Base-by-base conservation (phyloP, 2,797 vertebrate genomes). In the Heliangelus exortis region DNA sequence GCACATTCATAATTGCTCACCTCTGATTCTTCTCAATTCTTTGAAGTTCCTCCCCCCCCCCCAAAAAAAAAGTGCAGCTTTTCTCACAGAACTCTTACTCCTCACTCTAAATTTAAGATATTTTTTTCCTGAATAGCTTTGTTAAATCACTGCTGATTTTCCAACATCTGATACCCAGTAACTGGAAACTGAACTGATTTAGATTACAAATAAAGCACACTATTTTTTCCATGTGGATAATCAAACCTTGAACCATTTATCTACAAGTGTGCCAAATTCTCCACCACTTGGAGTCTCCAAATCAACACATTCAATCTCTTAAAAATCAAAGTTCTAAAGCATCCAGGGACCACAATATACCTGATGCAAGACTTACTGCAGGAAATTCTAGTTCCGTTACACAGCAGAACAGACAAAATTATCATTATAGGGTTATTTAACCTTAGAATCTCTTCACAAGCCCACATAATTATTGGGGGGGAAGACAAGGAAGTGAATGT, bases 381-480 rank as follows among this genome's bases (percentile, higher is more conserved):
- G 34, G 21, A 77, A 80, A 48, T 83, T 80, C 34, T 26, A 10
- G 3, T 19, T 43, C n/a, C 13, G 2, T 62, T 88, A 58, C n/a
- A 23, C 14, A 45, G 21, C 13, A 41, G 3, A 73, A 76, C 3
- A 36, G 19, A 18, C 1, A 54, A 86, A 69, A 78, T 41, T 1
- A 41, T 23, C 29, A 26, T 36, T 69, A 29, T 4, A 59, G 7
- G 15, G 31, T 13, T 67, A 57, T 29, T 65, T 77, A 87, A 62
- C 9, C 11, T 73, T 36, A 69, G 92, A 66, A 41, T n/a, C 15
- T 51, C 45, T 62, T 48, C 31, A 28, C 51, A 74, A 91, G 4
- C 3, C 20, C 28, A n/a, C 5, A 9, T 2, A 57, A 7, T 29
- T 62, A 53, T 4, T 5, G 3, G 0, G 3, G 72, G 20, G 18